Conservation (phyloP, 2,888 invertebrate species). For the Congeria kusceri region DNA sequence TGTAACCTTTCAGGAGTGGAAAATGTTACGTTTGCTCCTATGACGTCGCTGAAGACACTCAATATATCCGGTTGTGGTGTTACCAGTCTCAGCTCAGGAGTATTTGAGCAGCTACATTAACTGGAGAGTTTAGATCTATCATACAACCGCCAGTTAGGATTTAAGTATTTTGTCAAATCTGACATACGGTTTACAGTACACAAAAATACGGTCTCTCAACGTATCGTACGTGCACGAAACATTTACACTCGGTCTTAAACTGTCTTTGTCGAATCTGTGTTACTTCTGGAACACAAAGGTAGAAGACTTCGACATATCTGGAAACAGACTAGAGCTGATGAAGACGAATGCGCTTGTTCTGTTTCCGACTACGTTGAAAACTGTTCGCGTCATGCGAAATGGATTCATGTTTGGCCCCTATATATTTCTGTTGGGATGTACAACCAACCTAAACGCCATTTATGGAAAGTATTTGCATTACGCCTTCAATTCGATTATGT, state of each 20-base stretch:
- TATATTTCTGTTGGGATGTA: slow-evolving; percentile 21
- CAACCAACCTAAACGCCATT: slow-evolving; percentile 5
- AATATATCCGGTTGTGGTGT: slow-evolving; percentile 33
- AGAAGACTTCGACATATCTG: slow-evolving; percentile 21
- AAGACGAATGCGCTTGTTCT: slow-evolving; percentile 21
- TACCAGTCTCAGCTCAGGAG: slow-evolving; percentile 15
- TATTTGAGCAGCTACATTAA: slow-evolving; percentile 14
- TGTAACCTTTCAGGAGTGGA: neutral
- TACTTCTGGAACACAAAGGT: slow-evolving; percentile 31
- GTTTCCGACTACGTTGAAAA: slow-evolving; percentile 17
- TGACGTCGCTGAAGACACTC: neutral
- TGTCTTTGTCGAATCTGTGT: slow-evolving; percentile 16
- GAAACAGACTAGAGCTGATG: slow-evolving; percentile 27
- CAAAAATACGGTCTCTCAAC: slow-evolving; percentile 22
- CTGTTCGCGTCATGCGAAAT: slow-evolving; percentile 21
- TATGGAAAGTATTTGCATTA: neutral
- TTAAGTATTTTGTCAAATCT: slow-evolving; percentile 18
- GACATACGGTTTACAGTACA: slow-evolving; percentile 36
- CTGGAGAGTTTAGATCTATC: slow-evolving; percentile 35
- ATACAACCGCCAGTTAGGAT: slow-evolving; percentile 22
- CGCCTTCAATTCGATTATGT: neutral
- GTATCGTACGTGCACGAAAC: slow-evolving; percentile 26
- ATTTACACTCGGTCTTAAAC: slow-evolving; percentile 12
- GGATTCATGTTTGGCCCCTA: slow-evolving; percentile 18
- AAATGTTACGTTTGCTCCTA: slow-evolving; percentile 1